Percentiles rank a stretch among this genome's conserved stretches.
Conservation (phyloP, 2,888 invertebrate species). For the Girardia tigrina region DNA sequence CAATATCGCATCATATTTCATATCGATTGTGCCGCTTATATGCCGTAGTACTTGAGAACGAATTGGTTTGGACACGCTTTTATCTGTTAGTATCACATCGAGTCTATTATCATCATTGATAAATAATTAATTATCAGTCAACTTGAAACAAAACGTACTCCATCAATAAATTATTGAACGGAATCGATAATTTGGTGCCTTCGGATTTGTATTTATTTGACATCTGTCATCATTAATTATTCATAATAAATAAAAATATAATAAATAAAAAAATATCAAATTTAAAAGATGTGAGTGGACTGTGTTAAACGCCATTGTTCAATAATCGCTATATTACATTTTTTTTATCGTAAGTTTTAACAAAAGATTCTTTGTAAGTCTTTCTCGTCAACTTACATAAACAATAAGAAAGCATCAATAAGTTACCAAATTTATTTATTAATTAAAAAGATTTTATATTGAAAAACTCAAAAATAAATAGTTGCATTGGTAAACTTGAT, state of each 20-base stretch:
- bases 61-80: background rate
- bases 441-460: too few species aligned
- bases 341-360: too few species aligned
- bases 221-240: background rate
- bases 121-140: background rate
- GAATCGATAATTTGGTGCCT: background rate
- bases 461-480: too few species aligned
- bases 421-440: too few species aligned
- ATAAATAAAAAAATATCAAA: too few species aligned
- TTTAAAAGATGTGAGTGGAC: too few species aligned
- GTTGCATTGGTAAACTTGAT: too few species aligned
- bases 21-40: background rate
- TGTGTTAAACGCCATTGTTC: too few species aligned
- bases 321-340: too few species aligned
- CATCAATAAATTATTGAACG: background rate
- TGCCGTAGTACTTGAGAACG: background rate
- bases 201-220: background rate
- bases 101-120: background rate
- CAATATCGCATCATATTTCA: background rate
- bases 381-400: too few species aligned
- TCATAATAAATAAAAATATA: background rate
- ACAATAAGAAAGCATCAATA: too few species aligned
- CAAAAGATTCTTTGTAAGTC: too few species aligned
- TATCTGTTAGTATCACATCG: background rate
- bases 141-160: background rate